Base-by-base conservation (phyloP, 2,888 invertebrate species). In the Agonopterix arenella region DNA sequence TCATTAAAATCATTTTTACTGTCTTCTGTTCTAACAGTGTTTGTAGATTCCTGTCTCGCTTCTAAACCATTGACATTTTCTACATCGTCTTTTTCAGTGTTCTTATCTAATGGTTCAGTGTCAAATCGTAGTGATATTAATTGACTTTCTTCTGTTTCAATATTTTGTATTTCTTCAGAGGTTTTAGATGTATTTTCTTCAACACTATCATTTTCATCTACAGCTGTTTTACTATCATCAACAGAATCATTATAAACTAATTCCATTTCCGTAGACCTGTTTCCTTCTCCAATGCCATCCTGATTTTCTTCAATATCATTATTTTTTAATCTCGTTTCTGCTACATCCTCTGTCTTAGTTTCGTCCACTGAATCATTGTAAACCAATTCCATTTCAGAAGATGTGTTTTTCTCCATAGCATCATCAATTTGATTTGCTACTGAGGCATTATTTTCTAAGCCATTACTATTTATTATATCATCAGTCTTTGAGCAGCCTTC, bases 91-190 rank as follows among this genome's bases (percentile, higher is more conserved):
- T 40, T 42, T 46, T 50, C 50, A 10, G 28, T 36, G 41, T 49
- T 44, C 16, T 46, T 45, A 40, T 36, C 40, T 0, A 16, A 18
- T 45, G 60, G 68, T 56, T 78, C 76, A 45, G 76, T 61, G 54
- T 73, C 73, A 62, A 66, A 73, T 61, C 71, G 62, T 54, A 75
- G 61, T 50, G 60, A 62, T 51, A 78, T 66, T 36, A 61, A 46
- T 59, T 79, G 73, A 54, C 73, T 77, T 16, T 67, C 28, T 28
- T 28, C 66, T 28, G 16, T 5, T 52, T 68, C 70, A 52, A 36
- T 51, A 28, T 16, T 40, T 16, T 36, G 46, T 45, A 48, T 52
- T 18, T 18, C 2, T 18, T 18, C 18, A 18, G 18, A 18, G 2
- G 18, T 18, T 18, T 18, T 3, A 18, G 18, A 18, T 47, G 37